Percentiles rank a stretch among this genome's conserved stretches.
These are phyloP conservation scores for Lacanobia oleracea DNA, from an alignment of 2,888 invertebrate genomes.

Conservation along the genomic window DNA sequence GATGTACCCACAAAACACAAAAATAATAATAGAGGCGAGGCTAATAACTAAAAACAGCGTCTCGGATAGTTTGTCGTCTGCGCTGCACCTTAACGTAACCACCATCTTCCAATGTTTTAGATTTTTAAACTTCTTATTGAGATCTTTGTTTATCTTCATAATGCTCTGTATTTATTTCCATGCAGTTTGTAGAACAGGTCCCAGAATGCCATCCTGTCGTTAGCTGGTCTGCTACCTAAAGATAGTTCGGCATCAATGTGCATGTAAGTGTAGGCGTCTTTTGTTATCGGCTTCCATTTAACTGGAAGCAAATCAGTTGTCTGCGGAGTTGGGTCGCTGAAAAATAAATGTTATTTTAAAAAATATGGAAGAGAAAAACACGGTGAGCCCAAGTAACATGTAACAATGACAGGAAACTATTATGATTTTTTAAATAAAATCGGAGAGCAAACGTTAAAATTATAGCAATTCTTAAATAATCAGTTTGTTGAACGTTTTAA, in stretches of 20 bases:
- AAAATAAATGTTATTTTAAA: constrained; percentile 35
- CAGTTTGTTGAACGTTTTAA: not conserved
- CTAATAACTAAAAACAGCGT: too few relatives aligned
- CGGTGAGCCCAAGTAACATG: not conserved
- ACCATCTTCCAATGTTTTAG: not conserved
- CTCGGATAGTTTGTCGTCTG: too few relatives aligned
- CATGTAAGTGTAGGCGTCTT: constrained; percentile 63
- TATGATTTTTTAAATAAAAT: not conserved
- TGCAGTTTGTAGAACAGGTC: constrained; percentile 72
- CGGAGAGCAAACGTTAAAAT: not conserved
- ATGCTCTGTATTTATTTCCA: constrained; percentile 30
- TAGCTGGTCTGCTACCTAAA: constrained; percentile 66
- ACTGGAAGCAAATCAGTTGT: constrained; percentile 71
- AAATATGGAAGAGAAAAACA: not conserved
- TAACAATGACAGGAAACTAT: too few relatives aligned
- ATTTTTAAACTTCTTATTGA: not conserved
- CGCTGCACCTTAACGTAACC: not conserved
- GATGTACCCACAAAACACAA: too few relatives aligned
- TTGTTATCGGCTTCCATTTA: constrained; percentile 71
- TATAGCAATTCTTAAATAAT: too few relatives aligned
- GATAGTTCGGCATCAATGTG: constrained; percentile 67
- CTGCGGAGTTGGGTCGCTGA: constrained; percentile 77
- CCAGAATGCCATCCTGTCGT: constrained; percentile 75
- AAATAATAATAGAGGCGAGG: too few relatives aligned
- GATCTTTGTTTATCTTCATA: not conserved